Percentiles rank a stretch among this genome's conserved stretches.
These are phyloP conservation scores for Periplaneta americana DNA, from an alignment of 1,140 invertebrate species.

Conservation along the genomic window DNA sequence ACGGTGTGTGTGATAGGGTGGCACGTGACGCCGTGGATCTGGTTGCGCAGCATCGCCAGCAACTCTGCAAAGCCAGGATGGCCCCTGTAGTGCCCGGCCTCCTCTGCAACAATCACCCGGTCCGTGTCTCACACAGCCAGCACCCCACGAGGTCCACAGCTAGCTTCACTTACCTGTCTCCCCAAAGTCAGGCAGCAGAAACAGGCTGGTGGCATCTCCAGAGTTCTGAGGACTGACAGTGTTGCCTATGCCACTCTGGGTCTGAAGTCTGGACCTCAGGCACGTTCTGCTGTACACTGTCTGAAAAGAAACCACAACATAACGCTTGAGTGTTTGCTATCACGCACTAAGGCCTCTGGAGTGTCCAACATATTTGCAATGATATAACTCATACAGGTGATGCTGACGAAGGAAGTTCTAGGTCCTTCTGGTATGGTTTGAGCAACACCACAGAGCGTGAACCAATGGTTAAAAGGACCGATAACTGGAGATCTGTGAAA, in stretches of 20 bases:
- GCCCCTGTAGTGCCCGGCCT: constrained; percentile 45
- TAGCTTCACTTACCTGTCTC: constrained; percentile 55
- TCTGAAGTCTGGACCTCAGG: constrained; percentile 60
- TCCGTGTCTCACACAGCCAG: too few species aligned
- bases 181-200: constrained; percentile 58
- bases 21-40: constrained; percentile 60
- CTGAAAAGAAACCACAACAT: constrained; percentile 35
- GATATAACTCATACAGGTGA: too few species aligned
- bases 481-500: too few species aligned
- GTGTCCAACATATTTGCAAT: too few species aligned
- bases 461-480: too few species aligned
- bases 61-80: constrained; percentile 60
- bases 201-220: constrained; percentile 61
- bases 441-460: too few species aligned
- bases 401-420: too few species aligned
- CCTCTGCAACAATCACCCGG: background rate
- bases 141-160: too few species aligned
- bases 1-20: constrained; percentile 56
- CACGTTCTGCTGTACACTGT: constrained; percentile 58
- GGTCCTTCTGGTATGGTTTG: too few species aligned
- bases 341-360: too few species aligned
- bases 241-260: constrained; percentile 58
- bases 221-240: constrained; percentile 44
- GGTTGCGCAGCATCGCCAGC: constrained; percentile 56
- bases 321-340: background rate